phyloP scores from a whole-genome alignment of 1,140 invertebrate species.

The Spodoptera frugiperda region DNA sequence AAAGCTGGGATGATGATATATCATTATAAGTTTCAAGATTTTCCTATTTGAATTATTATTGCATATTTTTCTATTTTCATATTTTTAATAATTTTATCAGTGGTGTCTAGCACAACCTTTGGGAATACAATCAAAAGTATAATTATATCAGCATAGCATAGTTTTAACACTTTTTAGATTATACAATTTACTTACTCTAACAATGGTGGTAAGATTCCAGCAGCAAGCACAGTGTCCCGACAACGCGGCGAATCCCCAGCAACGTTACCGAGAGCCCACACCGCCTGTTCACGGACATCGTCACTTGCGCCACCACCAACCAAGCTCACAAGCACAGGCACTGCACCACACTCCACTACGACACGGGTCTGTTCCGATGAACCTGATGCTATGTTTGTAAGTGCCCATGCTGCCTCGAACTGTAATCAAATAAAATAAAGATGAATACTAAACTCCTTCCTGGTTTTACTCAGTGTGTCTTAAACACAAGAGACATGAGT shows the following conservation, averaged over 20 bases:
- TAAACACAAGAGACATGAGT: background rate
- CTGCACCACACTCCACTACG: conserved; percentile 97
- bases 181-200: conserved; percentile 91
- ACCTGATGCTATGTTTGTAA: conserved; percentile 99
- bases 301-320: conserved; percentile 94
- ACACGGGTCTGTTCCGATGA: conserved; percentile 96
- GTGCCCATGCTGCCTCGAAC: conserved; percentile 99
- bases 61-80: no score
- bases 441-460: no score
- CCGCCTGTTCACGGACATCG: conserved; percentile 98
- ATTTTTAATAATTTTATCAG: no score
- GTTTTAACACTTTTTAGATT: background rate
- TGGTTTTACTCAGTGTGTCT: background rate
- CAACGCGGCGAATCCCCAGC: conserved; percentile 98
- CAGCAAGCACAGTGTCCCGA: conserved; percentile 95
- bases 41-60: no score
- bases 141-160: background rate
- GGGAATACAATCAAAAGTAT: no score
- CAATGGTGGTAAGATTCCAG: conserved; percentile 95
- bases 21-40: no score
- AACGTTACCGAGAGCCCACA: conserved; percentile 99
- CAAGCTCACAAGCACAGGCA: conserved; percentile 96
- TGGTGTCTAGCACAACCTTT: no score
- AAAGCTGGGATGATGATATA: no score
- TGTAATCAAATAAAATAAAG: conserved; percentile 70